A percentile compares a stretch with the other conserved stretches of the same genome.
These are phyloP conservation scores for Aleiodes testaceus DNA, from an alignment of 2,888 invertebrate species.

Conservation along the genomic window DNA sequence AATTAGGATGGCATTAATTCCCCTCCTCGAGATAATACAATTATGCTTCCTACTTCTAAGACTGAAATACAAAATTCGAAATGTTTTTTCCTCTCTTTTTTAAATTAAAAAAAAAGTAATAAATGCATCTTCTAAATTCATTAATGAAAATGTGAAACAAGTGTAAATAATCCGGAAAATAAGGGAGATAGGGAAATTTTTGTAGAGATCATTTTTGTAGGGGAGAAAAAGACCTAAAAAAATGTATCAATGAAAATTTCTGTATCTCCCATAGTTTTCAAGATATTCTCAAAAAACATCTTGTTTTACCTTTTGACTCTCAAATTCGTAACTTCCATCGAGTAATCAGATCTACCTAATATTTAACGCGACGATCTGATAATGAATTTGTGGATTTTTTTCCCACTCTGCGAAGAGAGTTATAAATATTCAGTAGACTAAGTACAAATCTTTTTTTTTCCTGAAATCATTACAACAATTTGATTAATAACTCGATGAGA, in stretches of 20 bases:
- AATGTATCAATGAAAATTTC: too few species aligned
- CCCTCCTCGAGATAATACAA: constrained; percentile 47
- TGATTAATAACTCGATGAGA: constrained; percentile 34
- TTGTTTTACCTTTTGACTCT: neutral
- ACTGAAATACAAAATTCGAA: constrained; percentile 57
- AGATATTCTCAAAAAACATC: too few species aligned
- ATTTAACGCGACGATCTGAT: constrained; percentile 15
- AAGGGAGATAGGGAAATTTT: too few species aligned
- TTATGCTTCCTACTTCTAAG: constrained; percentile 64
- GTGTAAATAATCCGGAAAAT: too few species aligned
- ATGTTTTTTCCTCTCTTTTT: constrained; percentile 50
- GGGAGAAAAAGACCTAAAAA: too few species aligned
- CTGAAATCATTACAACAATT: constrained; percentile 17
- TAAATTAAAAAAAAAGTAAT: constrained; percentile 33
- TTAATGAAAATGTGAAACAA: neutral
- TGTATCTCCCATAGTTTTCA: too few species aligned
- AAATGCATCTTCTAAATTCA: neutral
- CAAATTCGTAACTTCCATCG: neutral
- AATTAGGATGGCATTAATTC: constrained; percentile 18
- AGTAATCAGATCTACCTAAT: neutral
- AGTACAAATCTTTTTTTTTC: constrained; percentile 50
- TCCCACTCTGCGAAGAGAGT: constrained; percentile 47
- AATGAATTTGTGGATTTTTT: constrained; percentile 47
- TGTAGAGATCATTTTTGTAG: too few species aligned
- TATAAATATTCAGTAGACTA: constrained; percentile 50